These are phyloP conservation scores for Apostichopus parvimensis DNA, from an alignment of 35 echinoderm and acorn worm species.

Conservation along the genomic window DNA sequence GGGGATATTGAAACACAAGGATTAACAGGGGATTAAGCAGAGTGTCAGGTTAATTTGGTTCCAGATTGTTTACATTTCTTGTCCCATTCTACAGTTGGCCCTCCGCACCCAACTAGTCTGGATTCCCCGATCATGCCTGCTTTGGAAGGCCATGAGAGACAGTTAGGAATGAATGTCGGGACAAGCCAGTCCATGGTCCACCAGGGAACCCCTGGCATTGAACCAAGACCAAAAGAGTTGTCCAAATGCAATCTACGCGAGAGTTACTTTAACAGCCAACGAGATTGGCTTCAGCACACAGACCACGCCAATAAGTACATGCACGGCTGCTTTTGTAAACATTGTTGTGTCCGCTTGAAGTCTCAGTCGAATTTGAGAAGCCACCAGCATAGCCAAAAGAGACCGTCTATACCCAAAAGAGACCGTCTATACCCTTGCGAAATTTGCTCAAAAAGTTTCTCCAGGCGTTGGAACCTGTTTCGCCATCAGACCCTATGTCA, in stretches of 20 bases:
- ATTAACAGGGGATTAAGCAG: no score
- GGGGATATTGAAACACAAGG: no score
- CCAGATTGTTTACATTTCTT: not conserved
- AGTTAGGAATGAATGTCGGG: not conserved
- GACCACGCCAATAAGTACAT: not conserved
- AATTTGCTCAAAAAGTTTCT: slow-evolving; percentile 6
- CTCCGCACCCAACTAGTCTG: not conserved
- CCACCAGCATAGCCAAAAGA: not conserved
- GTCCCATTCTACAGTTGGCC: slow-evolving; percentile 7
- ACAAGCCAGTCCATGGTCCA: not conserved
- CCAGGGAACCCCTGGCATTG: not conserved
- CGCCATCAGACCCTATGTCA: not conserved
- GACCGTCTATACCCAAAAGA: not conserved
- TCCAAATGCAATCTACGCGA: slow-evolving; percentile 5
- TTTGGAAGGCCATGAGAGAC: not conserved
- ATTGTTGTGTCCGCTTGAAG: not conserved
- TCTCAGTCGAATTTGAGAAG: not conserved
- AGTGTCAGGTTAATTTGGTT: no score
- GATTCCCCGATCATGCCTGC: not conserved
- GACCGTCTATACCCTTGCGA: not conserved
- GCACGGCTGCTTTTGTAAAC: not conserved
- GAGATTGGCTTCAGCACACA: not conserved
- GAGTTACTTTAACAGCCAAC: not conserved
- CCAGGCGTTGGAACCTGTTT: slow-evolving; percentile 16
- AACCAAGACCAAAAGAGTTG: not conserved